Conservation (phyloP, 2,888 invertebrate genomes). For the Drosophila infuscata region DNA sequence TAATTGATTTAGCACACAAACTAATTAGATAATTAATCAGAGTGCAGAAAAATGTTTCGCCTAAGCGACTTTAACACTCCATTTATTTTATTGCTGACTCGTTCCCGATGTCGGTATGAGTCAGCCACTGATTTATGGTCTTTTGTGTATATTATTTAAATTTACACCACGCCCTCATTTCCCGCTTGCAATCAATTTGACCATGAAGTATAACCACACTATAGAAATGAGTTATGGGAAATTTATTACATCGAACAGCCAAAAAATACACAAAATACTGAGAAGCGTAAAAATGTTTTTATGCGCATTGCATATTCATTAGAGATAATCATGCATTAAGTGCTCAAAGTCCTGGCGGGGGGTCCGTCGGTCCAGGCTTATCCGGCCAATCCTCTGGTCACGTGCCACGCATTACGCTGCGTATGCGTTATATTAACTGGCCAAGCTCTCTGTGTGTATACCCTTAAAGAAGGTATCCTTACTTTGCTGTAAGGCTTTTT, state of each 20-base stretch:
- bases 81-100: neutral
- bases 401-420: slow-evolving; percentile 55
- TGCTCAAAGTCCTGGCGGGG: slow-evolving; percentile 50
- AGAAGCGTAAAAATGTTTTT: slow-evolving; percentile 25
- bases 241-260: slow-evolving; percentile 38
- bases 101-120: too few species aligned
- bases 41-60: neutral
- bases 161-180: slow-evolving; percentile 1
- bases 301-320: slow-evolving; percentile 73
- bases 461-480: neutral
- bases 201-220: slow-evolving; percentile 55
- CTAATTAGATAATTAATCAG: neutral
- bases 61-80: neutral
- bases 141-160: slow-evolving; percentile 16
- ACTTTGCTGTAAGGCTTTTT: too few species aligned
- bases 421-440: slow-evolving; percentile 57
- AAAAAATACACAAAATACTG: neutral
- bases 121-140: slow-evolving; percentile 46
- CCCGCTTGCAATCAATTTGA: slow-evolving; percentile 17
- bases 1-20: neutral
- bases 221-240: slow-evolving; percentile 45
- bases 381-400: slow-evolving; percentile 43
- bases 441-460: slow-evolving; percentile 9
- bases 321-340: slow-evolving; percentile 75
- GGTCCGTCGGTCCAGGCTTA: neutral